Base-by-base conservation (phyloP, 2,113 vertebrate species). In the Maccullochella peelii region DNA sequence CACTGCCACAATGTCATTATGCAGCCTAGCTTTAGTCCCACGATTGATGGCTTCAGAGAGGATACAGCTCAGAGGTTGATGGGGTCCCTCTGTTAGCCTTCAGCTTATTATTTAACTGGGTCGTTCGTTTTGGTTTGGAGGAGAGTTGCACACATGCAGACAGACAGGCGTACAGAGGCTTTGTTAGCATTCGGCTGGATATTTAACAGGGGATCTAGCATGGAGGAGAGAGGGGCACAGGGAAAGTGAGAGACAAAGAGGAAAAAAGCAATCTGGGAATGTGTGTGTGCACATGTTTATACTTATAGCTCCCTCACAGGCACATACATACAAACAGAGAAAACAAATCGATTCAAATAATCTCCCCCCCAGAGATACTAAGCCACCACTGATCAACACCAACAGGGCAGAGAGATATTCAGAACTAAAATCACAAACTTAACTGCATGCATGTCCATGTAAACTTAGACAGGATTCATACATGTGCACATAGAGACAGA, bases 1-100 rank as follows among this genome's bases (percentile, higher is more conserved):
- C 84, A 91, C 87, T 90, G 91, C 83, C 91, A 90, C 92, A 94
- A 93, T 93, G 92, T 91, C 92, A 94, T 94, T 94, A 93, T 86
- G 90, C 87, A 83, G 90, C 86, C 87, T 74, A 92, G 89, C 92
- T 90, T 90, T 89, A 88, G 92, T 87, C 85, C 86, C 83, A 78
- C 90, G 85, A 94, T 92, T 94, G 90, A 95, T 94, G 87, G 92
- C 89, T 92, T 94, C 87, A 89, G 89, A 92, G 91, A 91, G 93
- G 84, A 95, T 89, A 89, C 85, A 88, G 91, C 90, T 88, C 88
- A 86, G 87, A 87, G 89, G 92, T 89, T 94, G 93, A 91, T 93
- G 91, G 85, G 91, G 87, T 89, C 90, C 92, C 93, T 91, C 93
- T 94, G 93, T 89, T 94, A 86, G 93, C 90, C 93, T 92, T 93